phyloP scores from a whole-genome alignment of 2,113 vertebrate genomes.

The Heptranchias perlo region DNA sequence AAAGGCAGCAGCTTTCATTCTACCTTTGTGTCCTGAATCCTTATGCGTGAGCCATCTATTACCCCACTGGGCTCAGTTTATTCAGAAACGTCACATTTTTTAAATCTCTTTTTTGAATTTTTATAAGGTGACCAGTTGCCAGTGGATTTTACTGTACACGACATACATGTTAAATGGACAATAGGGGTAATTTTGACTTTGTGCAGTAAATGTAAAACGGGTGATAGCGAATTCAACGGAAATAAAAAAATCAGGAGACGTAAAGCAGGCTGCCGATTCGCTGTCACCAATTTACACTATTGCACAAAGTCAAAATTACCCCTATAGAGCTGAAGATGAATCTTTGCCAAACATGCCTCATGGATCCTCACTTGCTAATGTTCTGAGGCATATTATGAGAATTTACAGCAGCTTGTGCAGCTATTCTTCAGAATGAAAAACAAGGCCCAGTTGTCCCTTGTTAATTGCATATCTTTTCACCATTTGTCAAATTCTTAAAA shows the following conservation, averaged over 20 bases:
- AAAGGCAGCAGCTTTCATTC: neutral
- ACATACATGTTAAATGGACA: neutral
- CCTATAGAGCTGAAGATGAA: neutral
- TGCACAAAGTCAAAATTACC: neutral
- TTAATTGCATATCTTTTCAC: neutral
- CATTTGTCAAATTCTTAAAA: neutral
- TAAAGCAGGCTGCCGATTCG: neutral
- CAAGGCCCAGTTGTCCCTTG: neutral
- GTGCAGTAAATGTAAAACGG: neutral
- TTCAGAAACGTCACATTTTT: neutral
- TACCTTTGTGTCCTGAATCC: neutral
- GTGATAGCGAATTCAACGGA: neutral
- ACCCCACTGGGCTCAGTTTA: neutral
- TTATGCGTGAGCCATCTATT: neutral
- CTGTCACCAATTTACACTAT: neutral
- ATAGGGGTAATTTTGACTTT: neutral
- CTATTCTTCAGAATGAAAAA: neutral
- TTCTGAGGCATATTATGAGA: neutral
- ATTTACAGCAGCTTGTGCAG: neutral
- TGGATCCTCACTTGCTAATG: neutral
- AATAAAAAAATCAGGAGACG: neutral
- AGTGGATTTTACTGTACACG: neutral
- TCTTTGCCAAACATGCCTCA: neutral
- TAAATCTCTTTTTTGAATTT: neutral
- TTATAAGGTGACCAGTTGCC: neutral